These are phyloP conservation scores for Phaetusa simplex DNA, from an alignment of 2,113 vertebrate genomes.

Conservation along the genomic window DNA sequence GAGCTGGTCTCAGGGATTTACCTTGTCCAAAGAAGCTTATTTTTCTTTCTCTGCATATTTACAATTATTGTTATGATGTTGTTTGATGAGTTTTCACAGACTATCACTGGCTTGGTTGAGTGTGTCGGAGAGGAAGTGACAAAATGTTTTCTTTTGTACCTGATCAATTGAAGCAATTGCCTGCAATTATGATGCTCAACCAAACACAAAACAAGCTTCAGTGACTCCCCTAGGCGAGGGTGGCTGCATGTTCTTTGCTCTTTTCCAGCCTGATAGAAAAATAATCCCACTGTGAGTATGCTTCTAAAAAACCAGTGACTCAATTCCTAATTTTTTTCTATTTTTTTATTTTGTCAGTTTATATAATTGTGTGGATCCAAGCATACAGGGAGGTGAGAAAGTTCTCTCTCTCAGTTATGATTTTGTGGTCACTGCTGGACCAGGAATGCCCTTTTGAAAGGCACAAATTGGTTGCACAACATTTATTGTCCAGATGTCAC, in stretches of 20 bases:
- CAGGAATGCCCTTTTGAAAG: not conserved
- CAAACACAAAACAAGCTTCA: not conserved
- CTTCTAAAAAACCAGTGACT: not conserved
- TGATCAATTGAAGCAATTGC: fast-evolving
- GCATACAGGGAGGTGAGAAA: not conserved
- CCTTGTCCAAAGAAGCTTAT: not conserved
- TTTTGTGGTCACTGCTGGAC: not conserved
- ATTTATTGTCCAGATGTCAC: not conserved
- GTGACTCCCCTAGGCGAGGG: not conserved
- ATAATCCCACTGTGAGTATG: not conserved
- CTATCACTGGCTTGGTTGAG: not conserved
- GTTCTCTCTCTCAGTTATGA: not conserved
- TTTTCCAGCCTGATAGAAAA: not conserved
- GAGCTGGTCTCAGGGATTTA: not conserved
- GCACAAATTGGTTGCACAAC: not conserved
- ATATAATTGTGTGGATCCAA: not conserved
- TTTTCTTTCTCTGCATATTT: not conserved
- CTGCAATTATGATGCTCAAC: not conserved
- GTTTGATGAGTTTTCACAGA: not conserved
- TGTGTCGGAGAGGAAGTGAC: not conserved
- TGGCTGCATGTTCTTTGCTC: not conserved
- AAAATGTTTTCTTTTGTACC: not conserved
- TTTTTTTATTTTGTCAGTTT: not conserved
- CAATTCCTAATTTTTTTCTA: fast-evolving
- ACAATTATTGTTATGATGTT: not conserved